Conservation (phyloP, 2,888 invertebrate genomes). For the Drosophila macrospina region DNA sequence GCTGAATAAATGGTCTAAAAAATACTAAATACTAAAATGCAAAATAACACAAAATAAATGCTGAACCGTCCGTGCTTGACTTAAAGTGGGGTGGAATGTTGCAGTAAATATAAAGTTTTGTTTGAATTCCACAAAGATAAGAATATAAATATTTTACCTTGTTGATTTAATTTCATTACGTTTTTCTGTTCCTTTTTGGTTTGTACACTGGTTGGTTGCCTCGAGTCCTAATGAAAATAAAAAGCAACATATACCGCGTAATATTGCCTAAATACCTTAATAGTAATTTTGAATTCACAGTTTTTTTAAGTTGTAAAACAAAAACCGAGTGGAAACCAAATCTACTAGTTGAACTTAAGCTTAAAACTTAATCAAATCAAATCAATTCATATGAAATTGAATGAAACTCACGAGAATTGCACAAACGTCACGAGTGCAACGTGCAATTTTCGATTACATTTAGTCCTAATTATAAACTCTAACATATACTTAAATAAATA, state of each 20-base stretch:
- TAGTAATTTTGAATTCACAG: conserved; percentile 36
- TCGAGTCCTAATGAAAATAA: conserved; percentile 1
- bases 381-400: conserved; percentile 20
- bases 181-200: not conserved
- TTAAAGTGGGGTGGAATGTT: conserved; percentile 5
- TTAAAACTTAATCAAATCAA: conserved; percentile 31
- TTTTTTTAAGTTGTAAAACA: conserved; percentile 21
- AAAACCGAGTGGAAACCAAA: conserved; percentile 92
- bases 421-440: conserved; percentile 61
- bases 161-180: not conserved
- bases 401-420: conserved; percentile 55
- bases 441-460: conserved; percentile 62
- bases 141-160: not conserved
- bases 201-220: conserved; percentile 15
- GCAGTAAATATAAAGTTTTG: too few relatives aligned
- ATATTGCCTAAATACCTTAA: conserved; percentile 11
- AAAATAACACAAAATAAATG: conserved; percentile 21
- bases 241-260: not conserved
- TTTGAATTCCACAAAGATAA: not conserved
- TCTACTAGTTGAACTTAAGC: conserved; percentile 85
- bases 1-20: too few relatives aligned
- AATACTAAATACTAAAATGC: not conserved
- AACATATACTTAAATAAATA: not conserved
- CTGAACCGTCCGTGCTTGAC: not conserved
- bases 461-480: conserved; percentile 19